phyloP scores from a whole-genome alignment of 1,140 invertebrate species.

The Chlorops oryzae region DNA sequence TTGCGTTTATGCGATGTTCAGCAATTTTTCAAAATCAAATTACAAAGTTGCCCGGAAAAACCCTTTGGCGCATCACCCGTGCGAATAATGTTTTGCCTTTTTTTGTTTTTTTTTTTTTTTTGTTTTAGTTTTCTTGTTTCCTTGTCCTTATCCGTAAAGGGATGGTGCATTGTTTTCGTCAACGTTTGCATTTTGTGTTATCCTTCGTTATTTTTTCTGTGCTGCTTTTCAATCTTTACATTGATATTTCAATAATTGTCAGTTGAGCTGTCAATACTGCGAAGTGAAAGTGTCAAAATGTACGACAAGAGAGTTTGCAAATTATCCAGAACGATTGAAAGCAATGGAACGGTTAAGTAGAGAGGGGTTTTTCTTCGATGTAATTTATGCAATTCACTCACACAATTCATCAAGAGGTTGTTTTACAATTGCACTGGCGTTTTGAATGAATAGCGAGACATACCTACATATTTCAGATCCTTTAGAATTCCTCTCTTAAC shows the following conservation, averaged over 20 bases:
- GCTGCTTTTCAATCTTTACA: no score
- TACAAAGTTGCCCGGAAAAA: no score
- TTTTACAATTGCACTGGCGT: slow-evolving; percentile 1
- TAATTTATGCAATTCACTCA: no score
- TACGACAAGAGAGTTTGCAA: slow-evolving; percentile 10
- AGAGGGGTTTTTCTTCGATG: not conserved
- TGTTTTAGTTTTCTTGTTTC: not conserved
- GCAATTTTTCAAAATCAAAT: no score
- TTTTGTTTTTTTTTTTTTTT: not conserved
- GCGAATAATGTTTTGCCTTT: not conserved
- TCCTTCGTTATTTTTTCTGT: no score
- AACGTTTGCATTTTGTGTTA: not conserved
- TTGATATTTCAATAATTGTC: slow-evolving; percentile 12
- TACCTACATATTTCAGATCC: not conserved
- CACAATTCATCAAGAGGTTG: not conserved
- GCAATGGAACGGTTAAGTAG: not conserved
- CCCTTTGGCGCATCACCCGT: not conserved
- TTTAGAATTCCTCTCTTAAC: slow-evolving; percentile 1
- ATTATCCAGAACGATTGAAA: not conserved
- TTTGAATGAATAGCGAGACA: not conserved
- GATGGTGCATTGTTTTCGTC: not conserved
- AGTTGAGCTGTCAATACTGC: slow-evolving; percentile 5
- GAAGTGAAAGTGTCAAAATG: not conserved
- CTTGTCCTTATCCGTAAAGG: not conserved
- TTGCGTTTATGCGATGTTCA: no score